Percentiles rank a stretch among this genome's conserved stretches.
Conservation (phyloP, 2,888 invertebrate species). For the Desoria tigrina region DNA sequence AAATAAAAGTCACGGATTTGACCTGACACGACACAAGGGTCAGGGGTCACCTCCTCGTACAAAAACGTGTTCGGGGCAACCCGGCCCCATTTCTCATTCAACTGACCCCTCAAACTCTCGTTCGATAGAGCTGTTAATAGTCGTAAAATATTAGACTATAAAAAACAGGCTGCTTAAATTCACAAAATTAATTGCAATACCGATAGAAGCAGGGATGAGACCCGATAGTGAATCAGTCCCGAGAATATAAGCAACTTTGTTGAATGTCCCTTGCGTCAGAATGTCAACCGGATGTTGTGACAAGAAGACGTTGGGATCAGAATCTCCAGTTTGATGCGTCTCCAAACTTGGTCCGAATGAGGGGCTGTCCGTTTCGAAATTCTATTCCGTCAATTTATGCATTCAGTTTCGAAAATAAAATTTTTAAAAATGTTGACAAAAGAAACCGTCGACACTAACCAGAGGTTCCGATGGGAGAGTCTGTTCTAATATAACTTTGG, state of each 20-base stretch:
- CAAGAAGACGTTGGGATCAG: background rate
- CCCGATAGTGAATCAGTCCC: background rate
- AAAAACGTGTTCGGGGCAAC: slow-evolving; percentile 28
- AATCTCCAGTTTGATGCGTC: background rate
- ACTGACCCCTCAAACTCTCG: slow-evolving; percentile 16
- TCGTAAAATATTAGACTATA: too few relatives aligned
- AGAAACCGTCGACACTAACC: too few relatives aligned
- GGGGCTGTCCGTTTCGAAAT: background rate
- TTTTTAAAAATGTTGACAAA: too few relatives aligned
- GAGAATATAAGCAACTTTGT: slow-evolving; percentile 1
- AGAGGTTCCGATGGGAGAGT: too few relatives aligned
- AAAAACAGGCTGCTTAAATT: too few relatives aligned
- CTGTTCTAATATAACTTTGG: background rate
- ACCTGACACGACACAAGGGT: slow-evolving; percentile 30
- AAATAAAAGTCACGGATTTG: slow-evolving; percentile 37
- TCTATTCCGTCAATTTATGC: background rate
- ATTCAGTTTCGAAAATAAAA: background rate
- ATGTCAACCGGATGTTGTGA: background rate
- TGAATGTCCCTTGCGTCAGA: background rate
- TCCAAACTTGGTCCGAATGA: slow-evolving; percentile 5
- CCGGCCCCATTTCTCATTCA: slow-evolving; percentile 34
- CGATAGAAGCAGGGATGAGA: too few relatives aligned
- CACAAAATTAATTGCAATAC: too few relatives aligned
- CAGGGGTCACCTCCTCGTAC: slow-evolving; percentile 34
- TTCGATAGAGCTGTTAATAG: too few relatives aligned